These are phyloP conservation scores for Parnassius apollo DNA, from an alignment of 2,888 invertebrate species.

Conservation along the genomic window DNA sequence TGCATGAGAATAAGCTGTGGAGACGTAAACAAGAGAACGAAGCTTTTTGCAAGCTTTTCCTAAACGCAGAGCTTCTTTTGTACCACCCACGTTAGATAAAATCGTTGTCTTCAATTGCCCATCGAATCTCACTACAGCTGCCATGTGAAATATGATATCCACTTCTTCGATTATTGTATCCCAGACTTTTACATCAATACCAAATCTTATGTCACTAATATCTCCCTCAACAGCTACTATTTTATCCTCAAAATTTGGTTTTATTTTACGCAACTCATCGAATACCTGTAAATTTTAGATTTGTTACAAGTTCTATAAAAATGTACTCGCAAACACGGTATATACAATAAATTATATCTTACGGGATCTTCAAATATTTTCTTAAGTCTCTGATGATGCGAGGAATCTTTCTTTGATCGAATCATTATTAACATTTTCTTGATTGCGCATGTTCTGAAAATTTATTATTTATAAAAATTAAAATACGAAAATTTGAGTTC, in stretches of 20 bases:
- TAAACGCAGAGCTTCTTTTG: constrained; percentile 16
- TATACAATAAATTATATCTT: constrained; percentile 1
- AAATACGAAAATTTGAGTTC: neutral
- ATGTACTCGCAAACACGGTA: neutral
- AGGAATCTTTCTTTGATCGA: constrained; percentile 16
- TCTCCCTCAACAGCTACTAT: constrained; percentile 19
- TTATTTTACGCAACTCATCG: constrained; percentile 6
- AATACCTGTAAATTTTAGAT: constrained; percentile 12
- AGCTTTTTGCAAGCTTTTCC: constrained; percentile 16
- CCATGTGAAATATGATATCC: constrained; percentile 21
- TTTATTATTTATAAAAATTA: neutral
- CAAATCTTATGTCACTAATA: constrained; percentile 14
- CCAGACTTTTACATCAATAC: constrained; percentile 11
- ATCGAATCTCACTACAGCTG: constrained; percentile 22
- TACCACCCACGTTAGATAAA: constrained; percentile 15
- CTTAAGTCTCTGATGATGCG: constrained; percentile 8
- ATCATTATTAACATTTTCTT: constrained; percentile 21
- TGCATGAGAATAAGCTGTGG: constrained; percentile 23
- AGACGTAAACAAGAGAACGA: constrained; percentile 20
- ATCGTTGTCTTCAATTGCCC: constrained; percentile 7
- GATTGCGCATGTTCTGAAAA: constrained; percentile 20
- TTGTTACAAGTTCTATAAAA: neutral
- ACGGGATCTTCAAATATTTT: constrained; percentile 19
- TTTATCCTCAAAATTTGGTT: constrained; percentile 17
- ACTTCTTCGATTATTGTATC: constrained; percentile 14